Base-by-base conservation (phyloP, 2,113 vertebrate species). In the Semicossyphus pulcher region DNA sequence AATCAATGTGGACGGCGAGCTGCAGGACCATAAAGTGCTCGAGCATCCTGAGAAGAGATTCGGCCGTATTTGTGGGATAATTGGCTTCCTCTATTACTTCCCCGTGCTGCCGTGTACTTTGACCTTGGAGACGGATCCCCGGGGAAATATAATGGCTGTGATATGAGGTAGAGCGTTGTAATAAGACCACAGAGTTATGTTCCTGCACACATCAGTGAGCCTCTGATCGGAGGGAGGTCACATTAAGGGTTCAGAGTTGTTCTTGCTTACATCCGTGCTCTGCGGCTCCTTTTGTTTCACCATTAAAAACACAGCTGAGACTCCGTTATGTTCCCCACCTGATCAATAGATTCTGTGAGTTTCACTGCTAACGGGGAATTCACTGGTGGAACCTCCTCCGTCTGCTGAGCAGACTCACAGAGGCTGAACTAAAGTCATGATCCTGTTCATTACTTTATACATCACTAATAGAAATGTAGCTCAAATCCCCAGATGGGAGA, bases 1-100 rank as follows among this genome's bases (percentile, higher is more conserved):
- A 56, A 75, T 72, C 56, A 4, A 60, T 78, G 65, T 25, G 18
- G 25, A 53, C 20, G 7, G 47, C 15, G 64, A 70, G 39, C 4
- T 18, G 51, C 16, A 54, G 56, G 41, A 5, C 6, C 25, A 4
- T 36, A 32, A 52, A 39, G 53, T 52, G 45, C 29, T 3, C 0
- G 7, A 32, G 56, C 54, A 20, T 52, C 20, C 41, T 0, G 32
- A 49, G 49, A 32, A 49, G 10, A 76, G 10, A 26, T 14, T 7
- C 28, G 48, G 7, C 45, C 28, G 39, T 32, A 68, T 32, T 14
- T 26, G 32, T 12, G 3, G 58, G n/a, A 51, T 65, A 73, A 74
- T 42, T 54, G 42, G 28, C 20, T 29, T 1, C 39, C 34, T 32
- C 34, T 28, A 11, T 52, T 63, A 57, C 56, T 18, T 25, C 52